These are phyloP conservation scores for Poeciliopsis occidentalis DNA, from an alignment of 2,113 vertebrate species.

Conservation along the genomic window DNA sequence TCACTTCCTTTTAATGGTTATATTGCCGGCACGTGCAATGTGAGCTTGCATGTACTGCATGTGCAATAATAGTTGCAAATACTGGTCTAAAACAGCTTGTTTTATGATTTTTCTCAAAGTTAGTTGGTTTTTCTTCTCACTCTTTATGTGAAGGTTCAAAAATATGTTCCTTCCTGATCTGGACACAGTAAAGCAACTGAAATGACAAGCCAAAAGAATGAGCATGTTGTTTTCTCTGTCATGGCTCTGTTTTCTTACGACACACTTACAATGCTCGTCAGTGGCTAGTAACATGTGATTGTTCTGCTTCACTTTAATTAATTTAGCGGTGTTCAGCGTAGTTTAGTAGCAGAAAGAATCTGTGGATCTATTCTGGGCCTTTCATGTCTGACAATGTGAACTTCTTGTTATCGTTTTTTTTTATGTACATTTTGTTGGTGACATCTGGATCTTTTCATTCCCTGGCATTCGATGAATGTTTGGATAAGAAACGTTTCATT, in stretches of 20 bases:
- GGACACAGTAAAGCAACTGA: conserved; percentile 28
- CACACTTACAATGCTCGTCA: conserved; percentile 40
- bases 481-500: conserved; percentile 9
- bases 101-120: neutral
- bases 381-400: conserved; percentile 61
- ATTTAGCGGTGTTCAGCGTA: conserved; percentile 42
- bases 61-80: neutral
- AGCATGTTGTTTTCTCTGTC: conserved; percentile 43
- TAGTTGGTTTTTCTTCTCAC: conserved; percentile 14
- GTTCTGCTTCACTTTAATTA: conserved; percentile 41
- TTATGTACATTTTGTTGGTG: neutral
- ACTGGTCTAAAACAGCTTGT: conserved; percentile 14
- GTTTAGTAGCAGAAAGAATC: conserved; percentile 41
- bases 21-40: conserved; percentile 3
- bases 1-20: conserved; percentile 53
- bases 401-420: neutral
- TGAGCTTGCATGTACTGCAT: too few species aligned
- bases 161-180: conserved; percentile 14
- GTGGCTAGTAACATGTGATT: conserved; percentile 64
- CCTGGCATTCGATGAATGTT: conserved; percentile 13
- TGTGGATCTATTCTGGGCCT: conserved; percentile 15
- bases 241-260: conserved; percentile 42
- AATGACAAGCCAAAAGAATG: conserved; percentile 43
- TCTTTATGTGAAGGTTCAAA: conserved; percentile 26
- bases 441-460: conserved; percentile 32